Evolutionary conservation across 2,888 invertebrate genomes (phyloP).

Genomic region (Amaurobius ferox): DNA sequence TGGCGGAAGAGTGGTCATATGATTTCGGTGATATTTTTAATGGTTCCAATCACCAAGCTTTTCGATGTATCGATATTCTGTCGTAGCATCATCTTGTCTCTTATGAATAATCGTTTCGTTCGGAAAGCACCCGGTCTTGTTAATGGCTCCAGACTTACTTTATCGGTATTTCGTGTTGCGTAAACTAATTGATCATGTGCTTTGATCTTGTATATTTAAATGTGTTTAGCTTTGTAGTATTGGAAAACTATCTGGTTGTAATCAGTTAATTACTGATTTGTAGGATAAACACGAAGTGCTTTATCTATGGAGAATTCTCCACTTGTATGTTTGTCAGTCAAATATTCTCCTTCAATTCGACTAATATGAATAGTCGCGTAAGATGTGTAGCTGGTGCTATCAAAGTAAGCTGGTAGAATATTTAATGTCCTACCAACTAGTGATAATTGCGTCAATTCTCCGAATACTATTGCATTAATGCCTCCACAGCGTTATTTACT

Average conservation of each 20-base stretch:
- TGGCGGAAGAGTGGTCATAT: neutral
- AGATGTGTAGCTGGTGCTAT: conserved; percentile 29
- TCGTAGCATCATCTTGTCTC: conserved; percentile 26
- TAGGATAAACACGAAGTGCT: conserved; percentile 28
- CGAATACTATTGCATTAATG: no score
- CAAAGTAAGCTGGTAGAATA: neutral
- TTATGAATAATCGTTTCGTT: conserved; percentile 19
- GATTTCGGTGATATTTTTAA: conserved; percentile 4
- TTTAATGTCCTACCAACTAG: neutral
- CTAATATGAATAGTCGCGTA: conserved; percentile 18
- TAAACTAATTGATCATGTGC: conserved; percentile 12
- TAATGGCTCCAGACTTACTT: conserved; percentile 28
- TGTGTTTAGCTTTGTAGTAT: conserved; percentile 20
- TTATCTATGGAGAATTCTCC: conserved; percentile 33
- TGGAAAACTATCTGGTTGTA: conserved; percentile 28
- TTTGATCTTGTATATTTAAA: conserved; percentile 29
- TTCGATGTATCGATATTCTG: neutral
- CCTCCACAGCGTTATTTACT: no score
- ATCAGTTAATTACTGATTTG: conserved; percentile 24
- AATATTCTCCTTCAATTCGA: neutral
- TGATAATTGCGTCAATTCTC: no score
- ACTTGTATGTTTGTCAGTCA: conserved; percentile 24
- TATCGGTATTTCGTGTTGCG: neutral
- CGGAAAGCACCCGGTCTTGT: conserved; percentile 29
- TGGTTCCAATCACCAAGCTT: neutral